A percentile compares a stretch with the other conserved stretches of the same genome.
These are phyloP conservation scores for Epinotia demarniana DNA, from an alignment of 2,888 invertebrate species.

Conservation along the genomic window DNA sequence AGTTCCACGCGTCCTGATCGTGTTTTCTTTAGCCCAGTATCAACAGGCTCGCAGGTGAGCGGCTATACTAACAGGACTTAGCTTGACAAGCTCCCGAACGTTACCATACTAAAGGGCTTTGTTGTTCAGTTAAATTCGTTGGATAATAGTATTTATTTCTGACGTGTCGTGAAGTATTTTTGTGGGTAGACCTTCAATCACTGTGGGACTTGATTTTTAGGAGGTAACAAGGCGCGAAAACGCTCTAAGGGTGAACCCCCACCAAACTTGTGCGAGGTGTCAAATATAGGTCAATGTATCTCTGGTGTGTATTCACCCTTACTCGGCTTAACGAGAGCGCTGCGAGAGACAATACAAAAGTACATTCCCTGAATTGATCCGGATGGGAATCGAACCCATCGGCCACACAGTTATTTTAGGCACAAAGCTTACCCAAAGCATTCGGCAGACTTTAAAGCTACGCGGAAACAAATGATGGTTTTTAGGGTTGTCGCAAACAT, in stretches of 20 bases:
- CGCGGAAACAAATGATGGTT: constrained; percentile 14
- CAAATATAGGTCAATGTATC: no score
- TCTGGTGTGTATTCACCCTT: no score
- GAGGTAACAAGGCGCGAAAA: no score
- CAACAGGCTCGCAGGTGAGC: not conserved
- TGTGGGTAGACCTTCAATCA: no score
- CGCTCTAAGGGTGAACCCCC: no score
- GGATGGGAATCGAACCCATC: constrained; percentile 14
- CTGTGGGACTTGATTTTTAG: no score
- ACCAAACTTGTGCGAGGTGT: no score
- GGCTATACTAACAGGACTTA: not conserved
- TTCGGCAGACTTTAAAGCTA: constrained; percentile 13
- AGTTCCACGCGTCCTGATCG: not conserved
- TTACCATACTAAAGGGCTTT: not conserved
- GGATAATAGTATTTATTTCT: no score
- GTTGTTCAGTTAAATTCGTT: no score
- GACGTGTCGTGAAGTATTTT: no score
- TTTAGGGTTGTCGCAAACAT: constrained; percentile 1
- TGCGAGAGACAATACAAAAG: not conserved
- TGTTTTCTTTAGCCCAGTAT: not conserved
- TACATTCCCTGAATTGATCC: not conserved
- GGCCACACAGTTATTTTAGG: constrained; percentile 9
- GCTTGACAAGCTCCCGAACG: not conserved
- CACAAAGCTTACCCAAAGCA: constrained; percentile 13
- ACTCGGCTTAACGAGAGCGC: no score